Percentiles rank a stretch among this genome's conserved stretches.
Conservation (phyloP, 2,113 vertebrate genomes). For the Marmota flaviventris region DNA sequence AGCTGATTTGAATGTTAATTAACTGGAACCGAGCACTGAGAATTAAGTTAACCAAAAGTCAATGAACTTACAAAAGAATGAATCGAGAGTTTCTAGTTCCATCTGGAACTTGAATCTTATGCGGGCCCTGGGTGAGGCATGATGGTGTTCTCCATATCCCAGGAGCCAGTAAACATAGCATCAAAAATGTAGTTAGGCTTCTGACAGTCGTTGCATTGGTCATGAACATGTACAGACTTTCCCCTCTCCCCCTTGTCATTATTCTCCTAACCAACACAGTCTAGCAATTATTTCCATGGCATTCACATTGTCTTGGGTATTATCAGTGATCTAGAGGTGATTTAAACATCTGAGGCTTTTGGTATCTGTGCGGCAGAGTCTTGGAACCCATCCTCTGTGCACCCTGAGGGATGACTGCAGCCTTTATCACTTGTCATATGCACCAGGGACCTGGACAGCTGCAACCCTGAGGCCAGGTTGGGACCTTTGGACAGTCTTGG, state of each 20-base stretch:
- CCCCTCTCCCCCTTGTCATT: too few species aligned
- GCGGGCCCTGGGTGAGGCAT: not conserved
- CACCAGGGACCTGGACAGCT: too few species aligned
- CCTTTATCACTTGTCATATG: not conserved
- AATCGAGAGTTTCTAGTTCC: not conserved
- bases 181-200: not conserved
- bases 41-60: not conserved
- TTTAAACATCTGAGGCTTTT: not conserved
- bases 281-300: not conserved
- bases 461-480: not conserved
- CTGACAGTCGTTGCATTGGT: not conserved
- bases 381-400: not conserved
- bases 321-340: not conserved
- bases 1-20: not conserved
- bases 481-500: not conserved
- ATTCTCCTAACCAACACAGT: not conserved
- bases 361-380: not conserved
- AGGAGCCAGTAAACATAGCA: not conserved
- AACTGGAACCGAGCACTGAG: not conserved
- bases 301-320: not conserved
- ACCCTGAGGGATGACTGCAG: not conserved
- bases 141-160: not conserved
- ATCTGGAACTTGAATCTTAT: not conserved
- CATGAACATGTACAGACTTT: not conserved
- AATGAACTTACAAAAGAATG: not conserved